A percentile compares a stretch with the other conserved stretches of the same genome.
These are phyloP conservation scores for Priapulus caudatus DNA, from an alignment of 2,888 invertebrate genomes.

Conservation along the genomic window DNA sequence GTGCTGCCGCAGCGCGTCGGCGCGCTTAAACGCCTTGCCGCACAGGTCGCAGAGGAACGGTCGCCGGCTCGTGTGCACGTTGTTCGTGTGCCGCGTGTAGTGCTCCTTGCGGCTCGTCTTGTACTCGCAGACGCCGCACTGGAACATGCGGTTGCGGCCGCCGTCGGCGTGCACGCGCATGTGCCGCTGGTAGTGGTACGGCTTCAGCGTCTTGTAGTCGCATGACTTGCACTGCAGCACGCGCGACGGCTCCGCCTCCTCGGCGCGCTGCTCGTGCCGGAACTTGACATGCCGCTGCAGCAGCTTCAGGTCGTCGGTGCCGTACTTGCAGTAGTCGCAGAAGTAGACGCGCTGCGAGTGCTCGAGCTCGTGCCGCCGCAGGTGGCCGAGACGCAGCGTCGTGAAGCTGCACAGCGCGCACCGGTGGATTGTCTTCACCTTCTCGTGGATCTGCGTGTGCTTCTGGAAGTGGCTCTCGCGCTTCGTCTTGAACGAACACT, in stretches of 20 bases:
- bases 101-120: constrained; percentile 37
- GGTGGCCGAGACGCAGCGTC: constrained; percentile 35
- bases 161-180: constrained; percentile 24
- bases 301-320: constrained; percentile 28
- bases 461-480: constrained; percentile 38
- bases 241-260: constrained; percentile 8
- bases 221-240: constrained; percentile 27
- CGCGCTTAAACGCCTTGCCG: constrained; percentile 44
- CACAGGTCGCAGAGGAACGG: constrained; percentile 45
- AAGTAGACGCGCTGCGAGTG: constrained; percentile 29
- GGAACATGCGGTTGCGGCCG: constrained; percentile 22
- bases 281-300: constrained; percentile 28
- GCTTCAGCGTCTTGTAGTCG: constrained; percentile 27
- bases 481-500: constrained; percentile 42
- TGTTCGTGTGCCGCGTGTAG: constrained; percentile 37
- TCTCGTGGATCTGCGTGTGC: constrained; percentile 36
- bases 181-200: constrained; percentile 28
- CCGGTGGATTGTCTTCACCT: constrained; percentile 25
- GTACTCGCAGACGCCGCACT: constrained; percentile 37
- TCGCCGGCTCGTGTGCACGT: constrained; percentile 43
- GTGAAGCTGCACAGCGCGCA: constrained; percentile 38
- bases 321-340: constrained; percentile 32
- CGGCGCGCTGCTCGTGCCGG: constrained; percentile 24
- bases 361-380: constrained; percentile 36
- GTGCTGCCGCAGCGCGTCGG: constrained; percentile 43